Evolutionary conservation across 2,113 vertebrate genomes (phyloP), one percentile per base, ranked within the genome.

Genomic region (Zosterops hypoxanthus): DNA sequence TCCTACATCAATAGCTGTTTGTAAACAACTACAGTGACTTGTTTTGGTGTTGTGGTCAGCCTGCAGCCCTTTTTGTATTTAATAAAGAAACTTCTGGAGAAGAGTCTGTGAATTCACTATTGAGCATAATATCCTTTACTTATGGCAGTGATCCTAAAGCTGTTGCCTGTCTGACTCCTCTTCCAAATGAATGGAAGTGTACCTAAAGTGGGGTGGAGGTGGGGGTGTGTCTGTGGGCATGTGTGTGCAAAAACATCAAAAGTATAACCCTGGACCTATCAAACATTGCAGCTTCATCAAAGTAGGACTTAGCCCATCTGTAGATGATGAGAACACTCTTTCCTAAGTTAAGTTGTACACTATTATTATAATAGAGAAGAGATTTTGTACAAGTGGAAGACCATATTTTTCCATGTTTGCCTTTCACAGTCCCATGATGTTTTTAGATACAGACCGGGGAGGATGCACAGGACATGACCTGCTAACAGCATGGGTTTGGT

Each of bases 51-150:
- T 95, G 81, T 75, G 90, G 90, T 89, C 90, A 94, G 90, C 53
- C 88, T 93, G 68, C 93, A 96, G 90, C 71, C 60, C 80, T 78
- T 76, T 76, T 64, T 95, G 72, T 95, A 83, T 88, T 95, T 95
- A 96, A 97, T 97, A 96, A 97, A 97, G 76, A 90, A 95, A 92
- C 78, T 95, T 96, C 64, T 90, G 95, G 44, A 96, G 94, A 94
- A 96, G 90, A 94, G 72, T 91, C 93, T 96, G 82, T 95, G 93
- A 77, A 46, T 96, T 96, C 60, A 95, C 56, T 95, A 14, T 9
- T 55, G 61, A 93, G 41, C 80, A 68, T 81, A 80, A 91, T 36
- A 26, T 88, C 82, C 33, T 31, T 68, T 64, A 42, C 72, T 52
- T 60, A 53, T 3, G 56, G 77, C 71, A 81, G 64, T 61, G 47